These are phyloP conservation scores for Callocephalon fimbriatum DNA, from an alignment of 2,113 vertebrate genomes.

Conservation along the genomic window DNA sequence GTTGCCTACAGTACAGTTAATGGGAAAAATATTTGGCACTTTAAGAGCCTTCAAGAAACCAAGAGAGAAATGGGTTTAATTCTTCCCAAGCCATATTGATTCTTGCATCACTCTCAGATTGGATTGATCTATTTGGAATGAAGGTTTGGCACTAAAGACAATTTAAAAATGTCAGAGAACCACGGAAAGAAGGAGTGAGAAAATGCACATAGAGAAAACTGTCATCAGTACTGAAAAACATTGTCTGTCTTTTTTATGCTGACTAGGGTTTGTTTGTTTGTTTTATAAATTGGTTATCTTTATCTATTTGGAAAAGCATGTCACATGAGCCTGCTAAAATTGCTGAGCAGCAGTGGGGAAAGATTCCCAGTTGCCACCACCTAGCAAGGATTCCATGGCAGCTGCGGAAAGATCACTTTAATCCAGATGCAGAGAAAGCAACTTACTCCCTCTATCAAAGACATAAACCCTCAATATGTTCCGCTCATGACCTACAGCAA, in stretches of 20 bases:
- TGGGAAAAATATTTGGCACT: slow-evolving; percentile 7
- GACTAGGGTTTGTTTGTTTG: not conserved
- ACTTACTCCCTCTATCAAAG: slow-evolving; percentile 20
- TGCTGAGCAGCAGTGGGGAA: not conserved
- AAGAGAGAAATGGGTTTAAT: slow-evolving; percentile 37
- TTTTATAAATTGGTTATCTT: not conserved
- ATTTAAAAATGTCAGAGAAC: slow-evolving; percentile 57
- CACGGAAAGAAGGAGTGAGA: not conserved
- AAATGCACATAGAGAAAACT: slow-evolving; percentile 2
- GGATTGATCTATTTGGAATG: slow-evolving; percentile 62
- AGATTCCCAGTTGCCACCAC: not conserved
- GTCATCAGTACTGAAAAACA: not conserved
- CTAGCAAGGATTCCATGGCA: not conserved
- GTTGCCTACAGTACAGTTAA: not conserved
- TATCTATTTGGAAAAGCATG: not conserved
- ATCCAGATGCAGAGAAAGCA: slow-evolving; percentile 4
- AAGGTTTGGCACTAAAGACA: slow-evolving; percentile 26
- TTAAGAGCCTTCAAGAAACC: slow-evolving; percentile 17
- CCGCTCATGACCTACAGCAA: not conserved
- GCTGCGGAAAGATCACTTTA: slow-evolving; percentile 40
- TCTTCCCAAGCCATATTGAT: slow-evolving; percentile 36
- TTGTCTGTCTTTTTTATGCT: not conserved
- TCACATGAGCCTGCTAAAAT: not conserved
- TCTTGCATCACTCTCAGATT: slow-evolving; percentile 4
- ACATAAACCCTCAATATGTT: slow-evolving; percentile 24